Evolutionary conservation across 2,113 vertebrate species (phyloP).

Genomic region (Dasyornis broadbenti): DNA sequence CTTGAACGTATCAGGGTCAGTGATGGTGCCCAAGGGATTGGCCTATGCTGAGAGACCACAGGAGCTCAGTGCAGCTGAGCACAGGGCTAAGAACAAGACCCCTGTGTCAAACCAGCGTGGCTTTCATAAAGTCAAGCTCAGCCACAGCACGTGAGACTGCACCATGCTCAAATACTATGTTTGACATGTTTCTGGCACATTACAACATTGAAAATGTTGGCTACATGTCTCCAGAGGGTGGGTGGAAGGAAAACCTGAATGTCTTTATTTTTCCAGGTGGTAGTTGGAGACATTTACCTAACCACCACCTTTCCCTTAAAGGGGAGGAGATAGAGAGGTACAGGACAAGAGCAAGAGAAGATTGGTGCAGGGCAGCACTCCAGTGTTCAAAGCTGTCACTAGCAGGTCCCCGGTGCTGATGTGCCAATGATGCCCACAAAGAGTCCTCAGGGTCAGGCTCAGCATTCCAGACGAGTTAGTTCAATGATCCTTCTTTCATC

Average conservation of each 20-base stretch:
- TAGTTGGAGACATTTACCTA: background rate
- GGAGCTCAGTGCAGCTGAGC: background rate
- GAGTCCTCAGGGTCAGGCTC: background rate
- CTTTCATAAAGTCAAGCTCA: background rate
- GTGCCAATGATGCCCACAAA: constrained; percentile 19
- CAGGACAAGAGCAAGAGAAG: background rate
- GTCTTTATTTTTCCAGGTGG: background rate
- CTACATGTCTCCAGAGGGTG: background rate
- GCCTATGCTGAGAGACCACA: fast-evolving
- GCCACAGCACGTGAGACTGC: background rate
- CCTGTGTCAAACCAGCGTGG: background rate
- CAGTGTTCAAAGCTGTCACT: constrained; percentile 56
- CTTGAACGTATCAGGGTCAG: fast-evolving
- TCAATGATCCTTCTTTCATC: constrained; percentile 54
- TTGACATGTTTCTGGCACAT: fast-evolving
- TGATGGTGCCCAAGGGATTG: background rate
- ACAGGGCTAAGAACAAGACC: background rate
- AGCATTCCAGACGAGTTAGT: constrained; percentile 45
- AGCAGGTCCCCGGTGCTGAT: background rate
- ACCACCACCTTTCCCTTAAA: background rate
- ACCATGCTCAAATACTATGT: background rate
- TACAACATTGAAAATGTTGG: background rate
- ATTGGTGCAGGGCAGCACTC: constrained; percentile 8
- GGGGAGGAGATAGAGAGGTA: background rate
- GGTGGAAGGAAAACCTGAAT: background rate